Conservation (phyloP, 2,888 invertebrate species). For the Plebejus melissa region DNA sequence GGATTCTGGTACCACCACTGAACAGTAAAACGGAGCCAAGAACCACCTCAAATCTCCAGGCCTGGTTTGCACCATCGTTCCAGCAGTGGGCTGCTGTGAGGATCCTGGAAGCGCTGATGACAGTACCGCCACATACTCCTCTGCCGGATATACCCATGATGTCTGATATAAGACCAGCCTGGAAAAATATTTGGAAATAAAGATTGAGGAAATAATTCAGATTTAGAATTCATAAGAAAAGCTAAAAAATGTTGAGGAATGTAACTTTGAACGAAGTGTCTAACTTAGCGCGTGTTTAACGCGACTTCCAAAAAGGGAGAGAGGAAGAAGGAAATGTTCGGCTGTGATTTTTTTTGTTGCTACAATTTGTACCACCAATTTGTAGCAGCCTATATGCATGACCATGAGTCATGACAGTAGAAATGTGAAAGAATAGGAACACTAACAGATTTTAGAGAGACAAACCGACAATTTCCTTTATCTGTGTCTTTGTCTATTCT, state of each 20-base stretch:
- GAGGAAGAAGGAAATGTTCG: too few relatives aligned
- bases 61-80: constrained; percentile 54
- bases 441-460: too few relatives aligned
- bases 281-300: not conserved
- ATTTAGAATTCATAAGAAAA: not conserved
- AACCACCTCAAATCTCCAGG: constrained; percentile 49
- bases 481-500: too few relatives aligned
- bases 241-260: not conserved
- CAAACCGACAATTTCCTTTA: too few relatives aligned
- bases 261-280: not conserved
- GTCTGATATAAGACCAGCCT: constrained; percentile 47
- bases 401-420: too few relatives aligned
- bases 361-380: too few relatives aligned
- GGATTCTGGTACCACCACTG: constrained; percentile 47
- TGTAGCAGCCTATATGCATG: too few relatives aligned
- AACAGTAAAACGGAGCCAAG: constrained; percentile 50
- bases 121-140: constrained; percentile 48
- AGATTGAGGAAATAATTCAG: not conserved
- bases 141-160: constrained; percentile 40
- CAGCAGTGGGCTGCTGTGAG: constrained; percentile 61
- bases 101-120: constrained; percentile 44
- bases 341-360: not conserved
- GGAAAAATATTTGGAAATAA: constrained; percentile 13
- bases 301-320: too few relatives aligned
- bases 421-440: too few relatives aligned